Evolutionary conservation across 1,140 invertebrate genomes (phyloP).

Genomic region (Brachionus koreanus): DNA sequence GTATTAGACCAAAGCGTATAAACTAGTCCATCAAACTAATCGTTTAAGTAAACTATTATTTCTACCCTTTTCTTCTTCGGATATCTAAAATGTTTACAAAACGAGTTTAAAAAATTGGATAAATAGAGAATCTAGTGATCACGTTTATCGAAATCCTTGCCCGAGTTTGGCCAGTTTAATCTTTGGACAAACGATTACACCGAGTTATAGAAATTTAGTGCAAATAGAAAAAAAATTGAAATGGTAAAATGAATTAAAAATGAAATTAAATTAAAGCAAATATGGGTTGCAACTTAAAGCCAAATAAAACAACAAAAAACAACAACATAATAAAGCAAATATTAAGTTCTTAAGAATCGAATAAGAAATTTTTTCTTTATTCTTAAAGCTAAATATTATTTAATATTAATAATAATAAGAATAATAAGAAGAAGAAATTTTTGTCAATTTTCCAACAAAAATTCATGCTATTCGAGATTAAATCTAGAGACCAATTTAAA

Average conservation of each 20-base stretch:
- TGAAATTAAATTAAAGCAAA: slow-evolving; percentile 29
- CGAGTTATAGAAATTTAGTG: neutral
- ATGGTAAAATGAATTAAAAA: slow-evolving; percentile 11
- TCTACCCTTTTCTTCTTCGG: neutral
- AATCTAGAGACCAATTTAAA: neutral
- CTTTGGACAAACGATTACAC: neutral
- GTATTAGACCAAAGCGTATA: slow-evolving; percentile 15
- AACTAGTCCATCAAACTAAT: slow-evolving; percentile 42
- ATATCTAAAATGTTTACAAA: slow-evolving; percentile 33
- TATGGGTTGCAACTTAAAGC: slow-evolving; percentile 28
- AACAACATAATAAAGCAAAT: slow-evolving; percentile 18
- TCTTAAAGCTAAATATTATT: neutral
- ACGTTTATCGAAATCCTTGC: neutral
- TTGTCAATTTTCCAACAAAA: slow-evolving; percentile 7
- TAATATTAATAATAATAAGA: neutral
- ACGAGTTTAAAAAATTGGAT: neutral
- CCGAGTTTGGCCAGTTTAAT: neutral
- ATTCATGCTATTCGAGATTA: neutral
- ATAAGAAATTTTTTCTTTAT: neutral
- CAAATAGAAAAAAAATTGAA: neutral
- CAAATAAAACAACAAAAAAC: slow-evolving; percentile 25
- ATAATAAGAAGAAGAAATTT: neutral
- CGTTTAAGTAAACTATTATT: slow-evolving; percentile 31
- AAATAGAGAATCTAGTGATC: neutral
- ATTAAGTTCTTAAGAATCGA: slow-evolving; percentile 32